Conservation (phyloP, 64 coral and sea anemone genomes). For the Acropora tenuis region DNA sequence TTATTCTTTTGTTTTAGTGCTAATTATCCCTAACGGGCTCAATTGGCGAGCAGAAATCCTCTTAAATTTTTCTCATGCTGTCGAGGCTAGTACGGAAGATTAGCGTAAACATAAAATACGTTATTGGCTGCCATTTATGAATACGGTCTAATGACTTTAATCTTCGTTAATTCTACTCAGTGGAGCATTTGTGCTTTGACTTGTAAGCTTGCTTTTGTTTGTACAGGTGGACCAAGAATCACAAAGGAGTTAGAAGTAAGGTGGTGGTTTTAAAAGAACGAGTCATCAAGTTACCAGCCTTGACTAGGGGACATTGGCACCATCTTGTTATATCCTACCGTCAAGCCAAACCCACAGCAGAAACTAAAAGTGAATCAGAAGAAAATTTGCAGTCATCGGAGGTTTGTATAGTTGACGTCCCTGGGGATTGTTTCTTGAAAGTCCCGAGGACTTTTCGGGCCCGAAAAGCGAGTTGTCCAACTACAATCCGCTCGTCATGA, state of each 20-base stretch:
- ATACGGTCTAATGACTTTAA: too few species aligned
- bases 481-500: too few species aligned
- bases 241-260: constrained; percentile 39
- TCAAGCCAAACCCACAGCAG: constrained; percentile 27
- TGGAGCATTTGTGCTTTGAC: background rate
- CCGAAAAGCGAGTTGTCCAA: too few species aligned
- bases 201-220: background rate
- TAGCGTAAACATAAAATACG: too few species aligned
- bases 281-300: constrained; percentile 10
- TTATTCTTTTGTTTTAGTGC: too few species aligned
- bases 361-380: background rate
- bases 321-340: constrained; percentile 54
- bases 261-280: constrained; percentile 48
- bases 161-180: too few species aligned
- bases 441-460: too few species aligned
- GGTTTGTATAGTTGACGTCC: background rate
- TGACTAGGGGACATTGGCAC: constrained; percentile 60
- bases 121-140: too few species aligned
- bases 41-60: too few species aligned
- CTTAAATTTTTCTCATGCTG: too few species aligned
- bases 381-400: constrained; percentile 6
- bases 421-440: background rate
- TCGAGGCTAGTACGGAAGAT: too few species aligned
- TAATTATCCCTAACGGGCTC: too few species aligned
- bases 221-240: constrained; percentile 56